Evolutionary conservation across 2,113 vertebrate species (phyloP).

Genomic region (Meles meles): DNA sequence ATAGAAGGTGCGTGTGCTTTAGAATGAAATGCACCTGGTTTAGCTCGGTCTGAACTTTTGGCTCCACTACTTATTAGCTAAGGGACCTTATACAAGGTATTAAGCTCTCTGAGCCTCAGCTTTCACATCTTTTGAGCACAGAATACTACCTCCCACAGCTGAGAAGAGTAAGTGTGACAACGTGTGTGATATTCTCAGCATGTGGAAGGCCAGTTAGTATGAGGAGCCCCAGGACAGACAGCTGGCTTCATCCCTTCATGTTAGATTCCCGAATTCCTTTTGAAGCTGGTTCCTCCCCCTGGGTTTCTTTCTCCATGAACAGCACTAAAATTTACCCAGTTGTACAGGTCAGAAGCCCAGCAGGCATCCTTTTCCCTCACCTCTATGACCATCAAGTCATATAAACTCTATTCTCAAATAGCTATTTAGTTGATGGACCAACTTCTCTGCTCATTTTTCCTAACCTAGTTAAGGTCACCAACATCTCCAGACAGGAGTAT

Average conservation of each 20-base stretch:
- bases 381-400: background rate
- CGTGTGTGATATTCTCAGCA: background rate
- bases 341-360: background rate
- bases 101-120: background rate
- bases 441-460: background rate
- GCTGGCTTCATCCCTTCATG: background rate
- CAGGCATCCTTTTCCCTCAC: background rate
- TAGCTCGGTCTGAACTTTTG: background rate
- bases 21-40: background rate
- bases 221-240: background rate
- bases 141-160: background rate
- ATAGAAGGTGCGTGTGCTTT: background rate
- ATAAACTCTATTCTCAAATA: background rate
- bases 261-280: background rate
- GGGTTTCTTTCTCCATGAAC: background rate
- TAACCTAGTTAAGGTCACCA: background rate
- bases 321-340: background rate
- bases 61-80: background rate
- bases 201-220: background rate
- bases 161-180: background rate
- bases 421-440: background rate
- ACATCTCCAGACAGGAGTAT: background rate
- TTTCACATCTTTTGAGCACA: background rate
- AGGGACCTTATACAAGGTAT: background rate
- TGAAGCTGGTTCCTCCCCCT: background rate